Conservation (phyloP, 1,140 invertebrate species). For the Nasonia vitripennis region DNA sequence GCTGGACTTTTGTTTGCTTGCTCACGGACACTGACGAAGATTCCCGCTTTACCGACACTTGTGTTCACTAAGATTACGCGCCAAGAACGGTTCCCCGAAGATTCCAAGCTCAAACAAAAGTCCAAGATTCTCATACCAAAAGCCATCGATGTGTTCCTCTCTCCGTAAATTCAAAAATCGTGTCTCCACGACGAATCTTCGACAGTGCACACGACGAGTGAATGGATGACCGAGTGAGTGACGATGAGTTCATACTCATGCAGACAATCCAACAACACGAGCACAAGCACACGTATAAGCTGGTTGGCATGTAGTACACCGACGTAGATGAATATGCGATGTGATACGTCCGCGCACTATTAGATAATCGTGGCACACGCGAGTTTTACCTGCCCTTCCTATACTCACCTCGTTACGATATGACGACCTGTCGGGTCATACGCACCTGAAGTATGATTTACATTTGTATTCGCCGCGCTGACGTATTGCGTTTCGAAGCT, state of each 20-base stretch:
- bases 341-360: constrained; percentile 9
- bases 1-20: background rate
- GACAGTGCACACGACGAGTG: background rate
- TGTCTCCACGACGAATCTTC: constrained; percentile 1
- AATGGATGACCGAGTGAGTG: background rate
- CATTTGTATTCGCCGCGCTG: background rate
- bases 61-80: too few relatives aligned
- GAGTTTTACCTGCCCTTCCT: background rate
- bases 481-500: background rate
- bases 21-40: background rate
- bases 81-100: too few relatives aligned
- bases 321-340: constrained; percentile 19
- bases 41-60: background rate
- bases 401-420: background rate
- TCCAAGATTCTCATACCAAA: too few relatives aligned
- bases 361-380: background rate
- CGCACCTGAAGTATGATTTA: background rate
- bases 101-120: too few relatives aligned
- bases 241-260: background rate
- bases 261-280: background rate
- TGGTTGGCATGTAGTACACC: background rate
- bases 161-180: background rate
- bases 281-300: background rate
- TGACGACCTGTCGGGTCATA: constrained; percentile 9
- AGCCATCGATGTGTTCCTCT: too few relatives aligned